Evolutionary conservation across 2,113 vertebrate species (phyloP).

Genomic region (Prionailurus bengalensis): DNA sequence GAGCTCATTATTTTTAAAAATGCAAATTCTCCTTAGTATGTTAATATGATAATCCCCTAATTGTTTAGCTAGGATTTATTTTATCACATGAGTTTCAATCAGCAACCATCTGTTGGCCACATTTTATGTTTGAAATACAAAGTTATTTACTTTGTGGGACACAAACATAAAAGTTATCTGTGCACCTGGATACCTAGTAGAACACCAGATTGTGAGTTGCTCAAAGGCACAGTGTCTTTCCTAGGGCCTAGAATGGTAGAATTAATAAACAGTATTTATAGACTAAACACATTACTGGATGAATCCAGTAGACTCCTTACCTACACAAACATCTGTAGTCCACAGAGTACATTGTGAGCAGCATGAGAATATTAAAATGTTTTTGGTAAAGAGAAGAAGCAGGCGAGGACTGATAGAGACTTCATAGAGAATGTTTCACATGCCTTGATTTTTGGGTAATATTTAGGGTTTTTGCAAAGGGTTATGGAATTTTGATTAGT

Average conservation of each 20-base stretch:
- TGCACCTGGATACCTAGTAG: background rate
- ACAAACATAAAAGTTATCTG: background rate
- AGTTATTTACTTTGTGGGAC: background rate
- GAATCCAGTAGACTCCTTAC: background rate
- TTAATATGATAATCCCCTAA: background rate
- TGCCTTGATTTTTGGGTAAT: background rate
- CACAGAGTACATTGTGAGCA: background rate
- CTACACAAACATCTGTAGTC: background rate
- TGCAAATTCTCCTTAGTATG: background rate
- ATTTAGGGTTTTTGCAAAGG: background rate
- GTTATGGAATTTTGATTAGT: background rate
- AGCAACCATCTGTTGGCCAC: background rate
- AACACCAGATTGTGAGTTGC: background rate
- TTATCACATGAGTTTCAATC: background rate
- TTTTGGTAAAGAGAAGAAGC: background rate
- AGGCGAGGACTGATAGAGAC: background rate
- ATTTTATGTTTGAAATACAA: background rate
- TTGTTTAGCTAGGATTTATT: slow-evolving; percentile 24
- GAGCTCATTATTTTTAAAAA: background rate
- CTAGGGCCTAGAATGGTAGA: background rate
- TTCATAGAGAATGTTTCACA: background rate
- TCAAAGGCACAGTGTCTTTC: background rate
- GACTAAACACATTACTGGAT: background rate
- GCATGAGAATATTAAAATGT: background rate
- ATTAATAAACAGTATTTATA: background rate